phyloP scores from a whole-genome alignment of 1,140 invertebrate species.

The Andricus grossulariae region DNA sequence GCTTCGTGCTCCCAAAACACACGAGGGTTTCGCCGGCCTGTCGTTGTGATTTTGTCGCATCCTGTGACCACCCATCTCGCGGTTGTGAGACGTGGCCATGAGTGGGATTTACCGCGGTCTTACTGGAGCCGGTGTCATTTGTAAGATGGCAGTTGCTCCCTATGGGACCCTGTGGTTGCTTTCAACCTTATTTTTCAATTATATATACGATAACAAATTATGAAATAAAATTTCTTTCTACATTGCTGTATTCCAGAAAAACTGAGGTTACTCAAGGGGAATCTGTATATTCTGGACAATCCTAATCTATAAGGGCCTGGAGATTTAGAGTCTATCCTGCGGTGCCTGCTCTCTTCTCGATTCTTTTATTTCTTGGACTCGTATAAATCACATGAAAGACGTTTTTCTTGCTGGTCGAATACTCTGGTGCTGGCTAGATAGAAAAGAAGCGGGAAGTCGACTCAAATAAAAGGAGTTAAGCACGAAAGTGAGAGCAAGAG shows the following conservation, averaged over 20 bases:
- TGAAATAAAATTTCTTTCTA: not conserved
- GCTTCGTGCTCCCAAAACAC: no score
- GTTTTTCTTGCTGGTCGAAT: constrained; percentile 55
- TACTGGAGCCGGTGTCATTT: no score
- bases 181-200: no score
- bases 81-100: no score
- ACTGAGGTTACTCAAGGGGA: not conserved
- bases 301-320: constrained; percentile 48
- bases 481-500: constrained; percentile 42
- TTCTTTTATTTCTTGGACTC: constrained; percentile 58
- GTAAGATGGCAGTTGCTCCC: no score
- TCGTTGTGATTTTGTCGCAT: no score
- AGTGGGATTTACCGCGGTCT: no score
- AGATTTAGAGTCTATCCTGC: constrained; percentile 63
- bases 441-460: constrained; percentile 51
- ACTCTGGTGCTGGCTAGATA: constrained; percentile 49
- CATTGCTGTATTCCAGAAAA: not conserved
- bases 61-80: no score
- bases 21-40: no score
- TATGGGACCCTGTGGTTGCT: no score
- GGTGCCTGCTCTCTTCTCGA: constrained; percentile 50
- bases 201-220: not conserved
- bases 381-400: constrained; percentile 70
- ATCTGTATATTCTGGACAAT: constrained; percentile 34
- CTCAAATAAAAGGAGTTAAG: constrained; percentile 34